These are phyloP conservation scores for Achlya flavicornis DNA, from an alignment of 2,888 invertebrate species.

Conservation along the genomic window DNA sequence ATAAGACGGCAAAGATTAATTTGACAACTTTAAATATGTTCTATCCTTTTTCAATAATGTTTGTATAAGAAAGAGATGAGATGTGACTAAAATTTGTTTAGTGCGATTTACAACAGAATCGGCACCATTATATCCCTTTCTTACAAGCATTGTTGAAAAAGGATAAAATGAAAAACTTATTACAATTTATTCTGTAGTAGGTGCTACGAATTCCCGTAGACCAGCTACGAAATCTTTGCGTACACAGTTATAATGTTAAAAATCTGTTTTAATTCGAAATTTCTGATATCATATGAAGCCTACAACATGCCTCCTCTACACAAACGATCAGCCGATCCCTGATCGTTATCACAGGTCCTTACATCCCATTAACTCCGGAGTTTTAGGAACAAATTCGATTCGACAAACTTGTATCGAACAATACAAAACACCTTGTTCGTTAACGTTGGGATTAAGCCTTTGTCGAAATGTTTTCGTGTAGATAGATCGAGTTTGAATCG, in stretches of 20 bases:
- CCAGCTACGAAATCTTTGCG: not conserved
- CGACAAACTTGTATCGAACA: conserved; percentile 59
- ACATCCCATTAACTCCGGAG: conserved; percentile 70
- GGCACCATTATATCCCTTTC: too few species aligned
- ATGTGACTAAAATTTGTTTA: too few species aligned
- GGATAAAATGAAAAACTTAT: too few species aligned
- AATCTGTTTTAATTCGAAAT: not conserved
- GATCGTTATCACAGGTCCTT: conserved; percentile 58
- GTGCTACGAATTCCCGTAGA: not conserved
- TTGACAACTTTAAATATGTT: too few species aligned
- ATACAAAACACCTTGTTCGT: conserved; percentile 37
- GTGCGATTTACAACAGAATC: too few species aligned
- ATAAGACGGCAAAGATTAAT: too few species aligned
- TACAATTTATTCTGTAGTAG: too few species aligned
- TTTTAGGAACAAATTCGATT: conserved; percentile 66
- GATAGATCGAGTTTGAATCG: conserved; percentile 16
- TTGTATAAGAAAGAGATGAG: too few species aligned
- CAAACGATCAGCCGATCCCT: conserved; percentile 28
- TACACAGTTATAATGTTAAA: too few species aligned
- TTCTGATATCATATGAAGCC: not conserved
- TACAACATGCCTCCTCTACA: conserved; percentile 16
- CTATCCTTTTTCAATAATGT: too few species aligned
- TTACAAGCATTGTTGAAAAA: too few species aligned
- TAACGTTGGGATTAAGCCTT: not conserved
- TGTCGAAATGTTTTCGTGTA: not conserved